Base-by-base conservation (phyloP, 2,797 vertebrate species). In the Neosilurus hyrtlii region DNA sequence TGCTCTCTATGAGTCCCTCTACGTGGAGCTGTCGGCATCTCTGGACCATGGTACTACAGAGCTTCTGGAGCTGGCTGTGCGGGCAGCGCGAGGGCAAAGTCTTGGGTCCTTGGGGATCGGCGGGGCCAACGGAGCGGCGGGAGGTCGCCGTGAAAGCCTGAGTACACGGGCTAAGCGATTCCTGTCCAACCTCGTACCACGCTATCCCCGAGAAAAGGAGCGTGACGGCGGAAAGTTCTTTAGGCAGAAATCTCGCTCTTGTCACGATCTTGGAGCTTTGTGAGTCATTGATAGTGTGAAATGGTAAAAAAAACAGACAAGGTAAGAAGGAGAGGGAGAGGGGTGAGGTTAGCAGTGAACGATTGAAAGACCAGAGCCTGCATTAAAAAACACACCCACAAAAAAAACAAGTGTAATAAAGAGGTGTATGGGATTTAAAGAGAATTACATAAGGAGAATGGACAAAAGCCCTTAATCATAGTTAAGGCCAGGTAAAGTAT, bases 181-280 rank as follows among this genome's bases (percentile, higher is more conserved):
- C 89, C 93, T 97, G 66, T 93, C 95, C 0, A 95, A 95, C 63
- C 93, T 97, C 16, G 96, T 97, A 54, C 96, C 96, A 0, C 95
- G 96, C 56, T 92, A 93, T 0, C 94, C 94, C 0, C 93, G 94
- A 1, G 92, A 91, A 18, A 88, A 94, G 26, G 94, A 94, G 81
- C 86, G 93, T 2, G 93, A 94, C 61, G 86, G 93, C 11, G 93
- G 93, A 49, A 89, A 91, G 30, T 85, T 85, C 80, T 85, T 85
- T 63, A 82, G 96, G 67, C 96, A 97, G 90, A 96, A 96, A 83
- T 98, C 97, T n/a, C 96, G 96, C 89, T 98, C 97, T 54, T 98
- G 97, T 90, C 96, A 97, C 52, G 97, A 98, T 93, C 96, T 98
- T 88, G 96, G 96, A 0, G 95, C 96, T 89, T 89, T 96, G n/a